Conservation (phyloP, 1,140 invertebrate genomes). For the Micrasema longulum region DNA sequence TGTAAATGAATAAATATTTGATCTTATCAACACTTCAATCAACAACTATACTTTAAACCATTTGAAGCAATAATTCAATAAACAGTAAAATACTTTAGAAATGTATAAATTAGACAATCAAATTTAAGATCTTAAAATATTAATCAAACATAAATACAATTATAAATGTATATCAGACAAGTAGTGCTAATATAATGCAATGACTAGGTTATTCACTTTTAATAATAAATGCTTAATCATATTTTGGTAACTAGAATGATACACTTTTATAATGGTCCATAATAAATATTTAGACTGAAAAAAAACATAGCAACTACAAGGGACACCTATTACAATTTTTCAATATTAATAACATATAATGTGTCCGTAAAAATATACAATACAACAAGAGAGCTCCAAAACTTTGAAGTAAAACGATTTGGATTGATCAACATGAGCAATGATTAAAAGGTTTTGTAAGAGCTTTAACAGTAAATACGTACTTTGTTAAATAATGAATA, state of each 20-base stretch:
- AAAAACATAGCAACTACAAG: slow-evolving; percentile 22
- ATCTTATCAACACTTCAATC: slow-evolving; percentile 31
- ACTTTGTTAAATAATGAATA: no score
- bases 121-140: slow-evolving; percentile 21
- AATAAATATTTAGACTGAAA: slow-evolving; percentile 29
- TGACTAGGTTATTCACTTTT: slow-evolving; percentile 27
- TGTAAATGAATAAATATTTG: slow-evolving; percentile 16
- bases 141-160: slow-evolving; percentile 5
- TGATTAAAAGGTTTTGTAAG: slow-evolving; percentile 36
- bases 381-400: slow-evolving; percentile 16
- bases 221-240: slow-evolving; percentile 13
- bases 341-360: slow-evolving; percentile 21
- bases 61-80: slow-evolving; percentile 25
- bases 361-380: slow-evolving; percentile 24
- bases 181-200: background rate
- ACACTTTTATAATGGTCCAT: slow-evolving; percentile 40
- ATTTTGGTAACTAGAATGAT: slow-evolving; percentile 37
- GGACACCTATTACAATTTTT: slow-evolving; percentile 26
- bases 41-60: slow-evolving; percentile 26
- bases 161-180: slow-evolving; percentile 21
- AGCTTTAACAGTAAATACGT: slow-evolving; percentile 7
- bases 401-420: background rate
- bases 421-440: slow-evolving; percentile 35
- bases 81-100: background rate
- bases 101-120: slow-evolving; percentile 1